Percentiles rank a stretch among this genome's conserved stretches.
Conservation (phyloP, 2,797 vertebrate species). For the Anniella stebbinsi region DNA sequence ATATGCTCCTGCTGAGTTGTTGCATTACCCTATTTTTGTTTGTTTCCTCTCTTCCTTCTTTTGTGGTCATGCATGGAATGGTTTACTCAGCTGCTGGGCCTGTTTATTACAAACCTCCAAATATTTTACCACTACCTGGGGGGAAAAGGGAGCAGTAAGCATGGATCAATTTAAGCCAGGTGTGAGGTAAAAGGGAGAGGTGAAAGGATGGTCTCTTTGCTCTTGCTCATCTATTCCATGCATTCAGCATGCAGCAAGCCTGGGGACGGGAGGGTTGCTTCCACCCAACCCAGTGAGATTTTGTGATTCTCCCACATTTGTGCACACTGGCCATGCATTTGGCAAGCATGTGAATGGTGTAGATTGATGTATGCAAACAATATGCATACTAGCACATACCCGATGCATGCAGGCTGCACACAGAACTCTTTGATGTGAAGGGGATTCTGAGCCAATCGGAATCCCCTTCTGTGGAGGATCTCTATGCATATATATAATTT, state of each 20-base stretch:
- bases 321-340: not conserved
- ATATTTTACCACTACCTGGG: not conserved
- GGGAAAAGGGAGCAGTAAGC: not conserved
- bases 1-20: slow-evolving; percentile 6
- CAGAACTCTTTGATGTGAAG: not conserved
- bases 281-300: not conserved
- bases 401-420: not conserved
- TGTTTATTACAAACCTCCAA: not conserved
- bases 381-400: not conserved
- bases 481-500: not conserved
- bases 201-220: not conserved
- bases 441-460: not conserved
- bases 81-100: not conserved
- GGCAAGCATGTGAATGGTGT: not conserved
- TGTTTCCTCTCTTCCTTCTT: not conserved
- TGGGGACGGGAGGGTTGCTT: not conserved
- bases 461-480: not conserved
- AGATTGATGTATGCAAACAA: too few relatives aligned
- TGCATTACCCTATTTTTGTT: not conserved
- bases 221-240: not conserved
- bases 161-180: not conserved
- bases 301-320: too few relatives aligned
- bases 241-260: not conserved
- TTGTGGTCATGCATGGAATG: not conserved
- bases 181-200: not conserved